Base-by-base conservation (phyloP, 2,888 invertebrate species). In the Beris chalybata region DNA sequence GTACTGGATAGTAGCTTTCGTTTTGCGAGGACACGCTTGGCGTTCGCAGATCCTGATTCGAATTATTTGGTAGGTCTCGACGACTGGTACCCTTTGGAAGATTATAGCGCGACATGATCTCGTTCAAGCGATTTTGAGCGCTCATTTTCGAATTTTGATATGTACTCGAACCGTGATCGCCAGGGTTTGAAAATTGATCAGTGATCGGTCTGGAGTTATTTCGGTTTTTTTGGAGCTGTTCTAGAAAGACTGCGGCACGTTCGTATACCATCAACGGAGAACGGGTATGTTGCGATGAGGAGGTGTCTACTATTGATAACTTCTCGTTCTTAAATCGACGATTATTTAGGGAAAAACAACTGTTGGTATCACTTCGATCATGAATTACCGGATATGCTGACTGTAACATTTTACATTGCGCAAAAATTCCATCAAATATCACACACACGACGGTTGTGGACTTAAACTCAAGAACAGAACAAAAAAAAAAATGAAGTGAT, bases 231-330 rank as follows among this genome's bases (percentile, higher is more conserved):
- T 61, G 12, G 4, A 63, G 38, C n/a, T 67, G 64, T 9, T 69
- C 53, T 22, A 69, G 47, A 53, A 69, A 69, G 11, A 69, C 53
- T 15, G 69, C 47, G 2, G 69, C 69, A 38, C 69, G 59, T 13
- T 69, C 69, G 12, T 65, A 69, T 4, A 69, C 65, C 69, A 69
- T 69, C 11, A 67, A 38, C 5, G 59, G 66, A 5, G 54, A 45
- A 22, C 30, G 58, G 3, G 7, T 38, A 7, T 5, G 9, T 7
- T 38, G 9, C 38, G 38, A 38, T 7, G 38, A 1, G 38, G 38
- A 38, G 7, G 5, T 38, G 22, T 22, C 22, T 4, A 38, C 38
- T 38, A 38, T 7, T 9, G 38, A 38, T 38, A 38, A 5, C 38
- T 38, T 2, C 5, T 38, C 3, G 7, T 3, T 38, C 9, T 38